Evolutionary conservation across 2,888 invertebrate genomes (phyloP).

Genomic region (Clepsis dumicolana): DNA sequence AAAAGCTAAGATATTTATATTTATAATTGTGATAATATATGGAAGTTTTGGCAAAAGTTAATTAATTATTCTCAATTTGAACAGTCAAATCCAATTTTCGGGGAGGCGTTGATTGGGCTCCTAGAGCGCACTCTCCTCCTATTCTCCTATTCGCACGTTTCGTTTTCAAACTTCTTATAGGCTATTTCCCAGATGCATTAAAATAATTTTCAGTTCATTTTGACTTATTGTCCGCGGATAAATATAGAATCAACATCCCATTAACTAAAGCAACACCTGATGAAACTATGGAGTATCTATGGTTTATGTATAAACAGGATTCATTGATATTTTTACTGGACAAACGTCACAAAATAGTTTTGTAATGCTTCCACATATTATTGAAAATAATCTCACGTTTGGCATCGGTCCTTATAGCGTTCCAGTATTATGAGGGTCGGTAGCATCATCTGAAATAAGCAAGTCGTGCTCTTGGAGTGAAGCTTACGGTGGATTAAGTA

Average conservation of each 20-base stretch:
- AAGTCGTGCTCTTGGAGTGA: neutral
- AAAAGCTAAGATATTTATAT: slow-evolving; percentile 82
- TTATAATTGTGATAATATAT: slow-evolving; percentile 84
- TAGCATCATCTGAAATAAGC: slow-evolving; percentile 11
- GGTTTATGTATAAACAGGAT: neutral
- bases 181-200: slow-evolving; percentile 63
- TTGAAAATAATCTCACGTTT: slow-evolving; percentile 77
- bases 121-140: slow-evolving; percentile 40
- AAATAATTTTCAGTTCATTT: slow-evolving; percentile 68
- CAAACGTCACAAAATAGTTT: slow-evolving; percentile 45
- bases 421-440: slow-evolving; percentile 42
- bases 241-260: neutral
- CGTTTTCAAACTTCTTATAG: slow-evolving; percentile 24
- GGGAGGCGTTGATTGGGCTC: slow-evolving; percentile 37
- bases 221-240: slow-evolving; percentile 19
- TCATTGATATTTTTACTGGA: slow-evolving; percentile 13
- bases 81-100: slow-evolving; percentile 69
- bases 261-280: neutral
- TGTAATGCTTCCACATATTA: slow-evolving; percentile 83
- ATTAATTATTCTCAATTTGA: slow-evolving; percentile 68
- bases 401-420: slow-evolving; percentile 56
- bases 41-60: slow-evolving; percentile 80
- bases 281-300: neutral
- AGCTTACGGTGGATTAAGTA: neutral
- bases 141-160: slow-evolving; percentile 42